Conservation (phyloP, 2,888 invertebrate species). For the Acutogordius australiensis region DNA sequence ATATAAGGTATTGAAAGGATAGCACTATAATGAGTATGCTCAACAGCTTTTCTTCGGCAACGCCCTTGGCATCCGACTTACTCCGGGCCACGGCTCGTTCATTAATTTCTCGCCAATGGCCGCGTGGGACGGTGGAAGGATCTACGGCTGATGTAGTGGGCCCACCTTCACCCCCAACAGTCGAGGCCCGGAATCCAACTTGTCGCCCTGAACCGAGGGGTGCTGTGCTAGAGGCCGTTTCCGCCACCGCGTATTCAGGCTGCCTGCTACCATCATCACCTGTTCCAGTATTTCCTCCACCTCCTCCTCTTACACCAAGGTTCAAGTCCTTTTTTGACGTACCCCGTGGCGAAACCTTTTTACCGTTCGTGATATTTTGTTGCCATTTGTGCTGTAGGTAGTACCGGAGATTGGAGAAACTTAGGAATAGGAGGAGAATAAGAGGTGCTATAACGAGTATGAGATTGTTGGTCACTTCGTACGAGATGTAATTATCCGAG, state of each 20-base stretch:
- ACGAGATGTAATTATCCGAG: conserved; percentile 1
- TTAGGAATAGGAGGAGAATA: neutral
- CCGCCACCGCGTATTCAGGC: neutral
- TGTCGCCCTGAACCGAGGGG: too few species aligned
- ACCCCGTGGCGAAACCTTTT: neutral
- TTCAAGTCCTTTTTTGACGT: too few species aligned
- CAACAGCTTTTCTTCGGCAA: neutral
- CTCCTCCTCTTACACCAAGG: too few species aligned
- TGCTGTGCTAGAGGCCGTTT: neutral
- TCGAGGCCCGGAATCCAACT: too few species aligned
- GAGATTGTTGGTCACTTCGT: neutral
- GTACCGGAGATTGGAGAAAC: conserved; percentile 1
- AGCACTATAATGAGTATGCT: neutral
- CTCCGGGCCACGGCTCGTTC: neutral
- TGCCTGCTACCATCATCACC: neutral
- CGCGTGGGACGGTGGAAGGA: neutral
- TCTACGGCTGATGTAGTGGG: neutral
- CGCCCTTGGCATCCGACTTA: neutral
- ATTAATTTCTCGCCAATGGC: neutral
- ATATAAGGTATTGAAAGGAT: neutral
- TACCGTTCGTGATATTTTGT: neutral
- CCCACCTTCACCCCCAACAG: neutral
- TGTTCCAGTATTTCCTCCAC: too few species aligned
- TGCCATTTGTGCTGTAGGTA: neutral
- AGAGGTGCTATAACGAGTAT: conserved; percentile 3